phyloP scores from a whole-genome alignment of 2,888 invertebrate species.

The Leucoma salicis region DNA sequence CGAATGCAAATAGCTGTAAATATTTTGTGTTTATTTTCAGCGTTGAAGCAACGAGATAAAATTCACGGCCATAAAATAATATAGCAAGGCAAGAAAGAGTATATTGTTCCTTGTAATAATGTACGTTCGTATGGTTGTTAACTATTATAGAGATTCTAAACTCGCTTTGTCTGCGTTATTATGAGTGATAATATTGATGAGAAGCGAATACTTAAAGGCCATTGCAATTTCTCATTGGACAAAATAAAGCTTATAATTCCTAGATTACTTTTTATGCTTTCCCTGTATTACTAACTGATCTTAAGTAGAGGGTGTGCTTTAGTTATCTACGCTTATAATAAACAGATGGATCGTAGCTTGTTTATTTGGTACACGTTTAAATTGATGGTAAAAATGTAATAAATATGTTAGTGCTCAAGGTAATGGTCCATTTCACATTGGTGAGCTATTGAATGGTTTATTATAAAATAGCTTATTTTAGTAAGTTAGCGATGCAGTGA shows the following conservation, averaged over 20 bases:
- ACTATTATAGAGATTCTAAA: slow-evolving; percentile 36
- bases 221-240: slow-evolving; percentile 27
- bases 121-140: slow-evolving; percentile 49
- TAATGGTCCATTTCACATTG: slow-evolving; percentile 12
- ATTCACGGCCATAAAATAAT: slow-evolving; percentile 65
- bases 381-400: slow-evolving; percentile 3
- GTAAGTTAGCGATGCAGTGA: slow-evolving; percentile 7
- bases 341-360: neutral
- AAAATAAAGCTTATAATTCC: slow-evolving; percentile 33
- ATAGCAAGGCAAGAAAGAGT: slow-evolving; percentile 54
- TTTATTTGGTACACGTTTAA: slow-evolving; percentile 5
- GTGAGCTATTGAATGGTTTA: slow-evolving; percentile 11
- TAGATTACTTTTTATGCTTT: slow-evolving; percentile 25
- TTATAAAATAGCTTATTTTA: slow-evolving; percentile 12
- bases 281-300: slow-evolving; percentile 16
- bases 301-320: slow-evolving; percentile 6
- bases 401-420: slow-evolving; percentile 14
- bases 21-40: slow-evolving; percentile 61
- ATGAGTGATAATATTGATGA: slow-evolving; percentile 49
- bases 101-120: slow-evolving; percentile 58
- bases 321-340: too few relatives aligned
- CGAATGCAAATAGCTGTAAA: slow-evolving; percentile 54
- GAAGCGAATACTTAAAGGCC: slow-evolving; percentile 23
- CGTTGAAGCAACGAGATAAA: slow-evolving; percentile 63
- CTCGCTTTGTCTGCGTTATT: slow-evolving; percentile 41